These are phyloP conservation scores for Tetraneura akinire DNA, from an alignment of 1,140 invertebrate genomes.

Conservation along the genomic window DNA sequence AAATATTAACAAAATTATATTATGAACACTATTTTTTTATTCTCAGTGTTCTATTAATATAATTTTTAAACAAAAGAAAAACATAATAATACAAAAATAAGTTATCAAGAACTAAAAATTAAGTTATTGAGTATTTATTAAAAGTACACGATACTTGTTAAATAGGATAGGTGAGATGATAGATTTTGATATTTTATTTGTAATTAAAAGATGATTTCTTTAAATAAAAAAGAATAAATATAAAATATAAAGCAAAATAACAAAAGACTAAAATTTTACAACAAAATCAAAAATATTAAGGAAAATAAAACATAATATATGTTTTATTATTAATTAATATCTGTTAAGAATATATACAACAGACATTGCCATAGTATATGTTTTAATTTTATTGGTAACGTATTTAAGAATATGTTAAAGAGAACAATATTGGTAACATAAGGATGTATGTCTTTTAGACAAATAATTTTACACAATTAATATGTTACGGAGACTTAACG, in stretches of 20 bases:
- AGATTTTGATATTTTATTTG: not conserved
- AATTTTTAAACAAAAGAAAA: not conserved
- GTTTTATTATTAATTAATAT: slow-evolving; percentile 15
- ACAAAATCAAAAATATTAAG: slow-evolving; percentile 39
- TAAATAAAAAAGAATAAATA: slow-evolving; percentile 10
- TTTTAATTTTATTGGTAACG: slow-evolving; percentile 49
- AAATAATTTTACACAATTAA: slow-evolving; percentile 22
- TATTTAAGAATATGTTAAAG: slow-evolving; percentile 32
- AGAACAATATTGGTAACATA: slow-evolving; percentile 38
- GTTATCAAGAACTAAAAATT: not conserved
- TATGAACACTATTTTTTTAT: not conserved
- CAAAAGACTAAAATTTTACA: slow-evolving; percentile 39
- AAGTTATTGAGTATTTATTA: not conserved
- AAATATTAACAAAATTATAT: not conserved
- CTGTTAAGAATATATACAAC: slow-evolving; percentile 15
- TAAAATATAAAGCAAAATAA: slow-evolving; percentile 40
- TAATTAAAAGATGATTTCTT: not conserved
- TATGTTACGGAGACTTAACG: not conserved
- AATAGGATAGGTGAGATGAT: not conserved
- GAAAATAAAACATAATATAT: slow-evolving; percentile 20
- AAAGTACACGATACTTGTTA: not conserved
- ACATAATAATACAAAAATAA: not conserved
- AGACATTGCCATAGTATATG: slow-evolving; percentile 17
- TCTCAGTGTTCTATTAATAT: not conserved
- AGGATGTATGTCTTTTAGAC: slow-evolving; percentile 20